Percentiles rank a stretch among this genome's conserved stretches.
Conservation (phyloP, 1,140 invertebrate species). For the Drosophila funebris region DNA sequence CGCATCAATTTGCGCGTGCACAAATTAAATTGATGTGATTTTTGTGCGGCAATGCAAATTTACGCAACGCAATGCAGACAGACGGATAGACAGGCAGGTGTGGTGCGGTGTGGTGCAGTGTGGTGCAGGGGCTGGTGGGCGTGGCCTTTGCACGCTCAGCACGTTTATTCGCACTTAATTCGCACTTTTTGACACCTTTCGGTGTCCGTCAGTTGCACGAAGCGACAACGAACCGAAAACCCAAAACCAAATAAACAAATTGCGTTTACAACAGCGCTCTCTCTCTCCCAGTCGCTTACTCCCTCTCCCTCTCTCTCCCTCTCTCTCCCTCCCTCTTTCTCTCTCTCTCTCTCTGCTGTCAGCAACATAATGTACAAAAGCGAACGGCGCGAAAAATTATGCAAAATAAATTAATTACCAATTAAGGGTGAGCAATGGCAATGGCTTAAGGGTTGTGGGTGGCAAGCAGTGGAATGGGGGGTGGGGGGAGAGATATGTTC, state of each 20-base stretch:
- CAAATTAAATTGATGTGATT: constrained; percentile 77
- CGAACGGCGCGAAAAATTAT: constrained; percentile 68
- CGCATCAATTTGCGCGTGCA: constrained; percentile 54
- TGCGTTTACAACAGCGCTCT: not conserved
- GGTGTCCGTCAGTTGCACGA: constrained; percentile 39
- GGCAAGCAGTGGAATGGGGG: no score
- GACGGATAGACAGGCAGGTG: constrained; percentile 35
- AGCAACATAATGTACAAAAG: constrained; percentile 69
- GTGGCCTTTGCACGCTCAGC: constrained; percentile 70
- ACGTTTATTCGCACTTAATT: constrained; percentile 81
- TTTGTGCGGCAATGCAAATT: constrained; percentile 70
- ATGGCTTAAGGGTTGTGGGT: not conserved
- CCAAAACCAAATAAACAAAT: constrained; percentile 68
- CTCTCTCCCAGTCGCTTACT: not conserved
- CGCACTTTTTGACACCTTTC: constrained; percentile 80
- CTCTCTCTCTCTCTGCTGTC: constrained; percentile 31
- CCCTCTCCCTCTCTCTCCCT: not conserved
- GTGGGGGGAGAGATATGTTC: not conserved
- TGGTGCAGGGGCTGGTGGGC: constrained; percentile 29
- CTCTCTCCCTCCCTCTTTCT: not conserved
- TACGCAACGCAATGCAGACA: constrained; percentile 37
- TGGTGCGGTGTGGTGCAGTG: not conserved
- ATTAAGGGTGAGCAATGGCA: constrained; percentile 52
- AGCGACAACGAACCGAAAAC: constrained; percentile 14
- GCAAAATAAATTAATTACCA: constrained; percentile 81